phyloP scores from a whole-genome alignment of 2,113 vertebrate species.

The Phalacrocorax aristotelis region DNA sequence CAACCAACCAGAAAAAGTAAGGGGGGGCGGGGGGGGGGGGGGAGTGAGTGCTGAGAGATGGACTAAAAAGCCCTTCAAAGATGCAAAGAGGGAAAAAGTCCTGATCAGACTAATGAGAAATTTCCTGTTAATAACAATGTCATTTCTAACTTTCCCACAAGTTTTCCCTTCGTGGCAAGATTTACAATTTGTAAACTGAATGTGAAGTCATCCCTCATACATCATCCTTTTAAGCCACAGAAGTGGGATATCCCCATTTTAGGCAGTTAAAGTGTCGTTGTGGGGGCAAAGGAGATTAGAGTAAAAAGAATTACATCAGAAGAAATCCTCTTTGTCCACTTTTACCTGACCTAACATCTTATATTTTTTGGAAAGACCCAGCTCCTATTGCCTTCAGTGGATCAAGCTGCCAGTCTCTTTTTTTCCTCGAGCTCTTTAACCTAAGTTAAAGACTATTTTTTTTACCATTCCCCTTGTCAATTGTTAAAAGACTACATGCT shows the following conservation, averaged over 20 bases:
- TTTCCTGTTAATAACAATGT: background rate
- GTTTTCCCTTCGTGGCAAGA: background rate
- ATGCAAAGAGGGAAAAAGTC: background rate
- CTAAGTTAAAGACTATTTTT: background rate
- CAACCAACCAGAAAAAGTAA: background rate
- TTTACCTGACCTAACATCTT: background rate
- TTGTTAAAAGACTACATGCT: background rate
- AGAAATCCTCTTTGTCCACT: background rate
- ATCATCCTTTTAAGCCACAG: background rate
- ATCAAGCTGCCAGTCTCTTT: background rate
- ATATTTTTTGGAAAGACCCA: background rate
- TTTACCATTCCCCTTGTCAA: background rate
- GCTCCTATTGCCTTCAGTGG: background rate
- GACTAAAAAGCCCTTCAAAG: background rate
- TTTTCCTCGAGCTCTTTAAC: background rate
- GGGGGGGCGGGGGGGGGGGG: background rate
- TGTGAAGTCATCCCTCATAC: background rate
- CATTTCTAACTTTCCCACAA: background rate
- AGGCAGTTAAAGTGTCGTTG: background rate
- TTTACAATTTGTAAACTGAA: background rate
- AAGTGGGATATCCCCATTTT: background rate
- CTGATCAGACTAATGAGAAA: background rate
- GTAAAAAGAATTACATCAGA: background rate
- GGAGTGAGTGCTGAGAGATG: background rate
- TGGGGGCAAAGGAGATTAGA: background rate